Evolutionary conservation across 2,888 invertebrate genomes (phyloP), one percentile per base, ranked within the genome.

Genomic region (Leptodirus hochenwartii): DNA sequence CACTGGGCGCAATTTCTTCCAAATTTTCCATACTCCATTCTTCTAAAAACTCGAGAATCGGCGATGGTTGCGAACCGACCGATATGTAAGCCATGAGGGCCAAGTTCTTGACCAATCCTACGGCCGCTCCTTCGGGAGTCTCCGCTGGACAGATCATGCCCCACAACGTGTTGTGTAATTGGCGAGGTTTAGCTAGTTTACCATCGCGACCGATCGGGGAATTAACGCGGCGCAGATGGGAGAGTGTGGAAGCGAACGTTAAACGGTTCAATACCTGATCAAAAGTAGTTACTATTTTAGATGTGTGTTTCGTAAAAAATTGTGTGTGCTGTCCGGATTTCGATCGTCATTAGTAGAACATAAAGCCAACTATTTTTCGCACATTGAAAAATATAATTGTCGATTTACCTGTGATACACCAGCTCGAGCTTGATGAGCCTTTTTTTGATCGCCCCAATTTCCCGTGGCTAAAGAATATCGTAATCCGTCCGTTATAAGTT

Each of bases 21-120:
- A 99, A 65, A 56, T 98, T 99, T 60, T 99, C 98, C 98, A 99
- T 99, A 28, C 93, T 93, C 98, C 98, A 99, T 55, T 99, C 98
- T 52, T 99, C 98, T 71, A 99, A 91, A 64, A 99, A 99, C 67
- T 99, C 98, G 31, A 99, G 64, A 59, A 99, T 99, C 2, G 98
- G 98, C 6, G 95, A 93, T 1, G 98, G 96, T 53, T 96, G 93
- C 27, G 95, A 96, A 38, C 98, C 98, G 30, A 99, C 98, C 40
- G 96, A 96, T 44, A 99, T 99, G 47, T 99, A 98, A 3, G 98
- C 95, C 98, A 99, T 99, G 25, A 99, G 62, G 0, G 98, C 98
- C 25, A 99, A 64, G 61, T 99, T 99, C 56, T 99, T 99, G 17
- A 99, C 98, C 36, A 99, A 64, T 26, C 98, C 96, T 34, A 87